These are phyloP conservation scores for Drosophila lacertosa DNA, from an alignment of 1,140 invertebrate species.

Conservation along the genomic window DNA sequence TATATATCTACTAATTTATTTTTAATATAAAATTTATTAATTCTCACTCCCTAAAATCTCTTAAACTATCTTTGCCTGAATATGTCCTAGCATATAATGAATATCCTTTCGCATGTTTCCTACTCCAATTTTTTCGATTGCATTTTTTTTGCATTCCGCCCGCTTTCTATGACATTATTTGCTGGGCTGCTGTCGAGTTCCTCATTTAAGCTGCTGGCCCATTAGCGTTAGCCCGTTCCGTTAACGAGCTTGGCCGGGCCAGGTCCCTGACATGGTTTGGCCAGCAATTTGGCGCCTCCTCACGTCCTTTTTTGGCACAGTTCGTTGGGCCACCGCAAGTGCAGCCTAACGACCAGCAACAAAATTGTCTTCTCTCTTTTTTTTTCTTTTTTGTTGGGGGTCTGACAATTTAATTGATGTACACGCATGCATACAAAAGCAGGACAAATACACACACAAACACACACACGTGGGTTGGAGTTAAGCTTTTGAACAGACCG, in stretches of 20 bases:
- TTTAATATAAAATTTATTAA: too few relatives aligned
- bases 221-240: conserved; percentile 29
- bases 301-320: too few relatives aligned
- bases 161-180: background rate
- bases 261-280: conserved; percentile 46
- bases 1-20: too few relatives aligned
- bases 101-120: too few relatives aligned
- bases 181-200: conserved; percentile 7
- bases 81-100: too few relatives aligned
- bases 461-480: conserved; percentile 1
- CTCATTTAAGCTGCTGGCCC: conserved; percentile 24
- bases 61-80: too few relatives aligned
- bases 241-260: conserved; percentile 35
- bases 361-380: conserved; percentile 19
- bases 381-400: conserved; percentile 42
- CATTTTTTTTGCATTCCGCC: background rate
- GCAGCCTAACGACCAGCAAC: conserved; percentile 44
- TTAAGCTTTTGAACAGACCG: conserved; percentile 73
- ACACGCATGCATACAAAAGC: conserved; percentile 64
- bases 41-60: too few relatives aligned
- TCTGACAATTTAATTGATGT: conserved; percentile 81
- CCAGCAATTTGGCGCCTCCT: conserved; percentile 36
- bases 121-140: too few relatives aligned
- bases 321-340: conserved; percentile 32
- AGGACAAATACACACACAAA: conserved; percentile 12